These are phyloP conservation scores for Umimayanthus chanpuru DNA, from an alignment of 92 coral and sea anemone genomes.

Conservation along the genomic window DNA sequence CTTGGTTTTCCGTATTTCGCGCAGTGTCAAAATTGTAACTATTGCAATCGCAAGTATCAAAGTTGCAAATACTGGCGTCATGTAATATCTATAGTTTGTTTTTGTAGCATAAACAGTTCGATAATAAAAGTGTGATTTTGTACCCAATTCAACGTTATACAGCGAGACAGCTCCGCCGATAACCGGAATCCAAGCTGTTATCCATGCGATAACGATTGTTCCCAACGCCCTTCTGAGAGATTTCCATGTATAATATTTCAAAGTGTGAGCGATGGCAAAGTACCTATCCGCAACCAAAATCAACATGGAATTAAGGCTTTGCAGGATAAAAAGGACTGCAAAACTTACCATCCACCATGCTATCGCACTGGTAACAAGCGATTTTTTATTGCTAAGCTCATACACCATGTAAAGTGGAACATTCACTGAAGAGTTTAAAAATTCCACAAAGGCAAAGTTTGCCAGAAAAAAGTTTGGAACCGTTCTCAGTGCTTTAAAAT, in stretches of 20 bases:
- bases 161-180: neutral
- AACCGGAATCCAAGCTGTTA: neutral
- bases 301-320: neutral
- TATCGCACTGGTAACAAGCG: neutral
- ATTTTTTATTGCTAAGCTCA: neutral
- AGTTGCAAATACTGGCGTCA: neutral
- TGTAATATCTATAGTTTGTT: neutral
- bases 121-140: neutral
- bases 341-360: neutral
- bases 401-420: neutral
- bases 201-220: neutral
- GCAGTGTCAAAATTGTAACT: neutral
- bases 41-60: neutral
- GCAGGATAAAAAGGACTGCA: neutral
- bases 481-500: neutral
- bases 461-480: neutral
- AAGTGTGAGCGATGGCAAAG: neutral
- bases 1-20: neutral
- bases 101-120: neutral
- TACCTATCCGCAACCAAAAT: constrained; percentile 11
- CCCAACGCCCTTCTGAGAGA: neutral
- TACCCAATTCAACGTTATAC: neutral
- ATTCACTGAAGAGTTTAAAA: neutral
- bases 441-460: constrained; percentile 3
- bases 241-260: constrained; percentile 12